Conservation (phyloP, 2,888 invertebrate species). For the Brachyopa scutellaris region DNA sequence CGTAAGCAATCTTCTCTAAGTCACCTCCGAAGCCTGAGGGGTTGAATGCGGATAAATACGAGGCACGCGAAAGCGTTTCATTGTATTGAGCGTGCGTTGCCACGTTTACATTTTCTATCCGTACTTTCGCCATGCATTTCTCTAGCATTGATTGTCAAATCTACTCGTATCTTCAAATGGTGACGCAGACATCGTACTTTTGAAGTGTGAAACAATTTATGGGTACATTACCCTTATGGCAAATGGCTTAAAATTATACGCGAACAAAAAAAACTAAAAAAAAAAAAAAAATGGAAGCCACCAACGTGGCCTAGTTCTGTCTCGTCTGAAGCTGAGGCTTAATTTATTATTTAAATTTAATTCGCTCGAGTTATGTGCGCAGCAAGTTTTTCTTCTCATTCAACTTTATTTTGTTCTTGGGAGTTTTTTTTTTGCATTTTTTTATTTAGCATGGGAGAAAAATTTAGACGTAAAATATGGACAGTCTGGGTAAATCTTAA, state of each 20-base stretch:
- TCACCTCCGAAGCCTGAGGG: not conserved
- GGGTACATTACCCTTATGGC: conserved; percentile 63
- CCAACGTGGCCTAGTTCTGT: conserved; percentile 69
- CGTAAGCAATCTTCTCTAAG: conserved; percentile 14
- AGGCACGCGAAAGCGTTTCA: conserved; percentile 4
- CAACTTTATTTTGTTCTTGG: not conserved
- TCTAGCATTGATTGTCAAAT: conserved; percentile 7
- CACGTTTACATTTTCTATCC: not conserved
- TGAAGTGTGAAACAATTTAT: conserved; percentile 52
- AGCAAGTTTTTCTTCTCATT: conserved; percentile 42
- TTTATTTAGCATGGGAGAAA: conserved; percentile 11
- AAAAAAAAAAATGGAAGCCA: conserved; percentile 38
- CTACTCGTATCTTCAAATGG: not conserved
- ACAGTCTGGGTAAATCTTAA: conserved; percentile 58
- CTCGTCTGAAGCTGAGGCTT: conserved; percentile 46
- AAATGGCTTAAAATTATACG: conserved; percentile 26
- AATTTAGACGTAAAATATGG: conserved; percentile 51
- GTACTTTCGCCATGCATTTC: conserved; percentile 10
- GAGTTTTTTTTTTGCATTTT: not conserved
- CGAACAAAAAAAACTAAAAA: not conserved
- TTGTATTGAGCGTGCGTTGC: too few relatives aligned
- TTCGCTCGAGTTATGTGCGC: conserved; percentile 58
- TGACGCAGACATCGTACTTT: too few relatives aligned
- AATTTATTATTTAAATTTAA: conserved; percentile 68
- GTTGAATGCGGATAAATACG: conserved; percentile 8